A percentile compares a stretch with the other conserved stretches of the same genome.
phyloP scores from a whole-genome alignment of 2,797 vertebrate genomes.

The Sebastes melanostomus region DNA sequence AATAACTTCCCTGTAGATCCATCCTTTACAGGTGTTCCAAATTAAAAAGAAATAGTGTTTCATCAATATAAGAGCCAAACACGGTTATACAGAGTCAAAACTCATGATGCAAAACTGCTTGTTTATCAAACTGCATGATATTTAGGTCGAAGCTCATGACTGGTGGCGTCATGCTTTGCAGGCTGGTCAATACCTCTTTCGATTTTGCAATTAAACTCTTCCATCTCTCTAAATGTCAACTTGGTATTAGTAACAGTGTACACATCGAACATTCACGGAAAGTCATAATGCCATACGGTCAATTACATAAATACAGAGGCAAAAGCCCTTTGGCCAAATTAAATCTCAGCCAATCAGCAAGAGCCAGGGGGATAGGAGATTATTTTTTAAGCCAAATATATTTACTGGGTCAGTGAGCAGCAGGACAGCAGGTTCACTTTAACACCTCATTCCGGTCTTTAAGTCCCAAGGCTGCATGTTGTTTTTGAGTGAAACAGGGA shows the following conservation, averaged over 20 bases:
- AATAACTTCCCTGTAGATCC: background rate
- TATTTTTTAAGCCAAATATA: constrained; percentile 20
- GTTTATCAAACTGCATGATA: constrained; percentile 18
- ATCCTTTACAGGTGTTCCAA: background rate
- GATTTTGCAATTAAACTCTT: constrained; percentile 35
- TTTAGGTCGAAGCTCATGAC: constrained; percentile 21
- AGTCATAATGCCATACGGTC: constrained; percentile 32
- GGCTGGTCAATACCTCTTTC: constrained; percentile 38
- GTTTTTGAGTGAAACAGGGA: constrained; percentile 33
- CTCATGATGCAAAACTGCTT: background rate
- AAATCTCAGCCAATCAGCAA: constrained; percentile 28
- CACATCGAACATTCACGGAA: constrained; percentile 33
- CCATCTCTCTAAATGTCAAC: constrained; percentile 52
- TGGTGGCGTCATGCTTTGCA: background rate
- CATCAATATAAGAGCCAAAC: background rate
- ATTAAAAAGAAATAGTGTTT: background rate
- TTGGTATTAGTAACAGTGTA: constrained; percentile 11
- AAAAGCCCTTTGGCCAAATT: constrained; percentile 31
- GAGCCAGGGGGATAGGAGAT: background rate
- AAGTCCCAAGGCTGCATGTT: constrained; percentile 21
- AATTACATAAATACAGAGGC: constrained; percentile 19
- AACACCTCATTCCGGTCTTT: constrained; percentile 19
- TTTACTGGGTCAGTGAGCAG: constrained; percentile 1
- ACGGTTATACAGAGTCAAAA: background rate
- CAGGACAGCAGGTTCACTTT: constrained; percentile 6